Conservation (phyloP, 2,888 invertebrate genomes). For the Rhagophthalmus giganteus region DNA sequence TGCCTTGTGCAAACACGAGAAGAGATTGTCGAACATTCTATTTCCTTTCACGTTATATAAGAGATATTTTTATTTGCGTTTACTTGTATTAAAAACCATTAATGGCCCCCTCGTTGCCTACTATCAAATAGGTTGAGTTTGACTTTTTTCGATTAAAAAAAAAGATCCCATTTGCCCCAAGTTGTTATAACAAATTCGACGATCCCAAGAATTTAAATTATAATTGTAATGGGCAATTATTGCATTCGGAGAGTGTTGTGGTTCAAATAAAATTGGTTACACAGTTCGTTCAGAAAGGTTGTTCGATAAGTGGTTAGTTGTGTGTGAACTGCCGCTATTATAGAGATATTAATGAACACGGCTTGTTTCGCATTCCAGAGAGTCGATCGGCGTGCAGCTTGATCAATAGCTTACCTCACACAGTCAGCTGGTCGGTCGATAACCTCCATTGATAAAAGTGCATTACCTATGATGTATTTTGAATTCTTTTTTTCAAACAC, state of each 20-base stretch:
- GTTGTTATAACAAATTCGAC: no score
- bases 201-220: neutral
- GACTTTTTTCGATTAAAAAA: no score
- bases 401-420: constrained; percentile 32
- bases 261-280: neutral
- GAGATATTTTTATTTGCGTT: no score
- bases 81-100: no score
- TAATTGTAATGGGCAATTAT: neutral
- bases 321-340: constrained; percentile 23
- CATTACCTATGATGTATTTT: constrained; percentile 20
- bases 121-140: no score
- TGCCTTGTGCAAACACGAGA: constrained; percentile 3
- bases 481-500: constrained; percentile 1
- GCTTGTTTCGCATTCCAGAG: constrained; percentile 29
- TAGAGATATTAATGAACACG: constrained; percentile 24
- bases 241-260: neutral
- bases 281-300: constrained; percentile 6
- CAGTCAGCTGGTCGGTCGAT: constrained; percentile 34
- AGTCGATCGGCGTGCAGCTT: constrained; percentile 31
- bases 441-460: constrained; percentile 33
- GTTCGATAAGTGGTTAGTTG: constrained; percentile 10
- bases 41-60: no score
- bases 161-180: no score
- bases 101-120: no score
- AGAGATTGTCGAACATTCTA: no score